Percentiles rank a stretch among this genome's conserved stretches.
Evolutionary conservation across 1,140 invertebrate genomes (phyloP).

Genomic region (Zophobas atratus): DNA sequence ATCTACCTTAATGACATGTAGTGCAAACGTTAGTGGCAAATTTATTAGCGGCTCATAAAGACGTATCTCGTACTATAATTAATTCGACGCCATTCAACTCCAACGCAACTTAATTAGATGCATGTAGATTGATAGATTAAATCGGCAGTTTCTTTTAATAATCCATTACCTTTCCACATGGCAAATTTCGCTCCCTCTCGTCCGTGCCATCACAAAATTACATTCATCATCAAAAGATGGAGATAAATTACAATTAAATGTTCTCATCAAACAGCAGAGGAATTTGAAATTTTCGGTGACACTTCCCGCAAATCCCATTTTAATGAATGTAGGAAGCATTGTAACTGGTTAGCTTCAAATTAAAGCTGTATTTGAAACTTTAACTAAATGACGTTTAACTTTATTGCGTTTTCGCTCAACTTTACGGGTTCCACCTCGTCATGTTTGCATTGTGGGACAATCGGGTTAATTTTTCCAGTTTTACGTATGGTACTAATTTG

Average conservation of each 20-base stretch:
- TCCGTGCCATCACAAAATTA: conserved; percentile 1
- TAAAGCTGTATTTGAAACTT: conserved; percentile 40
- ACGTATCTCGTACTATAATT: background rate
- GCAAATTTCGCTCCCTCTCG: background rate
- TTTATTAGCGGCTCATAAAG: background rate
- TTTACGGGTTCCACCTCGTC: too few species aligned
- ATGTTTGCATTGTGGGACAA: background rate
- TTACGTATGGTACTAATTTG: background rate
- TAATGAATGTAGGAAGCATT: conserved; percentile 38
- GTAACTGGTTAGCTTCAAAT: conserved; percentile 37
- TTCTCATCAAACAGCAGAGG: conserved; percentile 33
- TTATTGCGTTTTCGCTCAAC: conserved; percentile 16
- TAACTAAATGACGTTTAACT: conserved; percentile 38
- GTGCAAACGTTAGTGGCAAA: background rate
- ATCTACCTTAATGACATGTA: too few species aligned
- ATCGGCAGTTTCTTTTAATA: background rate
- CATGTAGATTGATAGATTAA: conserved; percentile 1
- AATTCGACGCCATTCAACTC: background rate
- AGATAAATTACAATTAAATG: conserved; percentile 38
- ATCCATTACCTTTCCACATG: background rate
- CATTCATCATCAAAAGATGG: conserved; percentile 25
- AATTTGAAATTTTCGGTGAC: conserved; percentile 37
- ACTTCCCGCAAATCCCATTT: conserved; percentile 41
- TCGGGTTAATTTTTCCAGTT: background rate
- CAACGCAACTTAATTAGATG: background rate